Base-by-base conservation (phyloP, 2,888 invertebrate species). In the Euzetes globulus region DNA sequence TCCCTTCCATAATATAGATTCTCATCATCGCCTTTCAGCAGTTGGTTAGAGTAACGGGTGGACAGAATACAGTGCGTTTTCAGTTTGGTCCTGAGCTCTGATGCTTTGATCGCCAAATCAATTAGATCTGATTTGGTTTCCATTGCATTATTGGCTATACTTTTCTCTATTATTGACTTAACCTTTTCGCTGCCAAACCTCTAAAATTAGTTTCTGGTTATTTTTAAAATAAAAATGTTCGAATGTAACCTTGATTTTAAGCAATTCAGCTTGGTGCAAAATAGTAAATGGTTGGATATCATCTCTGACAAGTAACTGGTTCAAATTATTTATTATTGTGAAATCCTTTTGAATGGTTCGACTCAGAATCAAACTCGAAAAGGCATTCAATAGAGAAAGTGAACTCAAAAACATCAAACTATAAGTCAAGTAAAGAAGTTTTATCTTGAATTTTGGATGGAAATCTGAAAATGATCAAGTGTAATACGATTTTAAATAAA, bases 1-100 rank as follows among this genome's bases (percentile, higher is more conserved):
- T 65, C 19, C 6, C 3, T 7, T 9, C n/a, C 33, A 19, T n/a
- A 17, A 41, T n/a, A 41, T 13, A 65, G n/a, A n/a, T 65, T 37
- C 4, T 9, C 3, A 11, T 65, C 65, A n/a, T 65, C n/a, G 29
- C 37, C 65, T 25, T 65, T 65, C 65, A 65, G n/a, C n/a, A 65
- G 17, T 6, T 37, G 15, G 3, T 33, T 7, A 2, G 5, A 33
- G 37, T 37, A n/a, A 3, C 1, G 1, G n/a, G 9, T n/a, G 1
- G n/a, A 15, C 4, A 65, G n/a, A 6, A 65, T 41, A 17, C 33
- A 33, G 19, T 65, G 65, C n/a, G 33, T 37, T 4, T 5, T 7
- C 33, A 65, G 11, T 65, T 37, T n/a, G 1, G 6, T 4, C 19
- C 29, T 65, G 2, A 65, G 9, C 11, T 33, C 11, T 11, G 17